Conservation (phyloP, 2,888 invertebrate genomes). For the Noctua janthe region DNA sequence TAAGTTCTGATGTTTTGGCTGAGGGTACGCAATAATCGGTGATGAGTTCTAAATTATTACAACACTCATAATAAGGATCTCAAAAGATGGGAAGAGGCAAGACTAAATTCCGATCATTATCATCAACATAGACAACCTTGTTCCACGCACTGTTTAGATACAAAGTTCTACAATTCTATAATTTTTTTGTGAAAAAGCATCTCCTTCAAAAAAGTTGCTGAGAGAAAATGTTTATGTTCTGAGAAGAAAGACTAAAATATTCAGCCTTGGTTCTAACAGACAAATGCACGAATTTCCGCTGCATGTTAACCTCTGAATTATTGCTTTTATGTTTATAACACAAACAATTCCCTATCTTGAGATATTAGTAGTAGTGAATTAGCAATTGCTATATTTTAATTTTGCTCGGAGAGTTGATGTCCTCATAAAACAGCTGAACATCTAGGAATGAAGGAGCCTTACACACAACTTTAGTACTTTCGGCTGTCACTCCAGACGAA, state of each 20-base stretch:
- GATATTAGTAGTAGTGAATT: background rate
- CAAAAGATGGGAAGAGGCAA: background rate
- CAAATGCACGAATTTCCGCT: conserved; percentile 13
- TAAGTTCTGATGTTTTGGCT: background rate
- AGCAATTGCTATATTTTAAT: background rate
- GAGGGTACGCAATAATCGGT: too few species aligned
- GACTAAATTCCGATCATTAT: background rate
- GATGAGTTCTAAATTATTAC: background rate
- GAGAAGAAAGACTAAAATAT: conserved; percentile 17
- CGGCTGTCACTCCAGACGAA: conserved; percentile 2
- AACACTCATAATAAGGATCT: background rate
- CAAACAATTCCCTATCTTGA: background rate
- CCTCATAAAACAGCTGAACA: conserved; percentile 10
- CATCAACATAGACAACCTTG: background rate
- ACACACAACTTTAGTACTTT: conserved; percentile 1
- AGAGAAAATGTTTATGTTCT: background rate
- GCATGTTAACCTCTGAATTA: conserved; percentile 1
- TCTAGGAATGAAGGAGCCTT: background rate
- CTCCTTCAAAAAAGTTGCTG: background rate
- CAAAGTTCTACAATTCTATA: background rate
- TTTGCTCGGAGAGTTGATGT: background rate
- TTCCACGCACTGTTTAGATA: background rate
- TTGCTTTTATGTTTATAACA: background rate
- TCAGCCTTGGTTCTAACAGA: conserved; percentile 13
- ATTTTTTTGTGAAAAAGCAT: background rate